phyloP scores from a whole-genome alignment of 2,113 vertebrate species.

The Pachypanchax playfairii region DNA sequence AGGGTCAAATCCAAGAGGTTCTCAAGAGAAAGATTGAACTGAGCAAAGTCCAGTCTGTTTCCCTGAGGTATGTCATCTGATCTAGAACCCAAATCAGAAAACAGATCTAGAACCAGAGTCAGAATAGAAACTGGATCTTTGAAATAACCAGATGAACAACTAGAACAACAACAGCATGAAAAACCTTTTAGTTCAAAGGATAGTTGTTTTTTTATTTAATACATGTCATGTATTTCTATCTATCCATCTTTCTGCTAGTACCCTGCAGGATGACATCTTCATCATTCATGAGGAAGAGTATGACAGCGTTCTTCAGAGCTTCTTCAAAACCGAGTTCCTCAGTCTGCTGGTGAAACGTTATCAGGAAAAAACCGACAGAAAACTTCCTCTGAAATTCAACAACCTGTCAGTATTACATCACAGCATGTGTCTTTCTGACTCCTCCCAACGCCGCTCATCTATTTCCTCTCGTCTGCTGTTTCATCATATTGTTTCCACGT shows the following conservation, averaged over 20 bases:
- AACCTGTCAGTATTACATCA: constrained; percentile 79
- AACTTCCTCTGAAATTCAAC: constrained; percentile 81
- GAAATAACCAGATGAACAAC: background rate
- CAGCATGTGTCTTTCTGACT: too few species aligned
- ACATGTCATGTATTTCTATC: background rate
- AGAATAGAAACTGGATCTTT: background rate
- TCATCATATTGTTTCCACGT: too few species aligned
- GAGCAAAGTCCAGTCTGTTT: constrained; percentile 81
- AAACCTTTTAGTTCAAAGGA: too few species aligned
- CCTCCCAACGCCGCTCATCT: background rate
- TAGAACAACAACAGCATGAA: background rate
- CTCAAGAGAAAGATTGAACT: constrained; percentile 84
- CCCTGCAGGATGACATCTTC: constrained; percentile 84
- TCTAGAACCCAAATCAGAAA: fast-evolving
- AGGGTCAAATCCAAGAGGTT: constrained; percentile 83
- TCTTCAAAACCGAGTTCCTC: constrained; percentile 86
- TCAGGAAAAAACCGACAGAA: constrained; percentile 75
- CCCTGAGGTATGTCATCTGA: constrained; percentile 77
- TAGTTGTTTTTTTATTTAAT: too few species aligned
- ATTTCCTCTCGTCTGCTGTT: too few species aligned
- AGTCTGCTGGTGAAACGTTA: constrained; percentile 84
- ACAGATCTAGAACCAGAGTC: background rate
- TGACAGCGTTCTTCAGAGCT: constrained; percentile 83
- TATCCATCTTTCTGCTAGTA: constrained; percentile 58
- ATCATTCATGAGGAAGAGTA: constrained; percentile 84